Evolutionary conservation across 2,113 vertebrate species (phyloP).

Genomic region (Dromiciops gliroides): DNA sequence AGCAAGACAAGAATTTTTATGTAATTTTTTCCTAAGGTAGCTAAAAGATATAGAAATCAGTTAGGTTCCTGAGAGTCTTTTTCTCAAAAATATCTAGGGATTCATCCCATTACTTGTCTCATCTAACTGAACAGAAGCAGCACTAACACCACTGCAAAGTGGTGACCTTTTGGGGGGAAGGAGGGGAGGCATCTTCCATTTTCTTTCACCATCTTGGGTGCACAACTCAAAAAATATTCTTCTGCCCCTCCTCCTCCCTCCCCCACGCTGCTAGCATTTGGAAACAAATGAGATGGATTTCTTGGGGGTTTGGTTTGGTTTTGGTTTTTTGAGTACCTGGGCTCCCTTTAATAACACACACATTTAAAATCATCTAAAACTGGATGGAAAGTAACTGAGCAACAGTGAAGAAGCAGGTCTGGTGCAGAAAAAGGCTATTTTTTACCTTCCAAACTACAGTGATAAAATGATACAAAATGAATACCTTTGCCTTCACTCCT

Average conservation of each 20-base stretch:
- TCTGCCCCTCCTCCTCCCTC: not conserved
- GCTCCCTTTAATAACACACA: not conserved
- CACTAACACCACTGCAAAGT: not conserved
- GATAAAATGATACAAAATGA: slow-evolving; percentile 52
- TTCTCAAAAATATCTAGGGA: not conserved
- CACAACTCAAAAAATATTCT: not conserved
- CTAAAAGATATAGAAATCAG: not conserved
- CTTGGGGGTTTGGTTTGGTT: slow-evolving; percentile 19
- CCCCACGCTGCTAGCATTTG: not conserved
- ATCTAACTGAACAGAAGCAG: not conserved
- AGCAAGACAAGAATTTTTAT: not conserved
- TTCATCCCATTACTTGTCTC: not conserved
- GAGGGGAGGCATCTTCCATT: not conserved
- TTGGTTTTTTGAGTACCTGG: not conserved
- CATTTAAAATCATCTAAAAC: slow-evolving; percentile 24
- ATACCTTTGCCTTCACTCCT: slow-evolving; percentile 55
- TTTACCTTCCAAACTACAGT: slow-evolving; percentile 26
- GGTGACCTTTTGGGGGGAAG: not conserved
- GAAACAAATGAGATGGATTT: slow-evolving; percentile 18
- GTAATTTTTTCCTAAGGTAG: not conserved
- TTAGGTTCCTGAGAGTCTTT: not conserved
- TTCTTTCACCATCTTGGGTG: slow-evolving; percentile 12
- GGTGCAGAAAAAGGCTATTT: not conserved
- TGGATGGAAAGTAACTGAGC: slow-evolving; percentile 3
- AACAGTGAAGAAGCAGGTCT: not conserved